A percentile compares a stretch with the other conserved stretches of the same genome.
Evolutionary conservation across 2,113 vertebrate species (phyloP).

Genomic region (Eclectus roratus): DNA sequence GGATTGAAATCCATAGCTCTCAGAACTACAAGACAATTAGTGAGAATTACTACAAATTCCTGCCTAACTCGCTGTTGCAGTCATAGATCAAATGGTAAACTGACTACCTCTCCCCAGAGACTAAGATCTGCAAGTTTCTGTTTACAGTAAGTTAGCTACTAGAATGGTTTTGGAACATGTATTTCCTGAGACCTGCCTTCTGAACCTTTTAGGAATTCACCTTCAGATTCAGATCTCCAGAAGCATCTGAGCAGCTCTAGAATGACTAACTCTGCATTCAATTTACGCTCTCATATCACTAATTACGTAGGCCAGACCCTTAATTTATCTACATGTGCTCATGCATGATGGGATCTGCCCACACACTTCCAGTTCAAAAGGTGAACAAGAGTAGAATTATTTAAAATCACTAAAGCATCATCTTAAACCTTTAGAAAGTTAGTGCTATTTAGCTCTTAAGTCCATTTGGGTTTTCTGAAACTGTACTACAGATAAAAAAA

Average conservation of each 20-base stretch:
- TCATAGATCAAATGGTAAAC: neutral
- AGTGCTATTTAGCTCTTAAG: neutral
- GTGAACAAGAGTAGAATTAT: neutral
- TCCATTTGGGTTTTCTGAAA: neutral
- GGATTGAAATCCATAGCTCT: neutral
- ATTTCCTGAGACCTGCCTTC: neutral
- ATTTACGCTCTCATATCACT: neutral
- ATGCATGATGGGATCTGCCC: neutral
- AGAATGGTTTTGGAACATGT: neutral
- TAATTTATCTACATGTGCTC: neutral
- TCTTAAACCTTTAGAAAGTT: neutral
- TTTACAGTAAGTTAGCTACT: neutral
- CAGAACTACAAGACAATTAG: slow-evolving; percentile 22
- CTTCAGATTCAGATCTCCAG: neutral
- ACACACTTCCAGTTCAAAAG: neutral
- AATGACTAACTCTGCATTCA: neutral
- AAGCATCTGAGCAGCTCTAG: neutral
- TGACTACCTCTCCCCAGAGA: neutral
- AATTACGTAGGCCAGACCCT: neutral
- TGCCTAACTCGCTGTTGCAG: neutral
- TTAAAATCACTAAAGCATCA: neutral
- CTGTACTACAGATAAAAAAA: neutral
- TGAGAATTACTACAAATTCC: neutral
- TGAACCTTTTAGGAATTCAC: neutral
- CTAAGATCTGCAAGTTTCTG: neutral